Percentiles rank a stretch among this genome's conserved stretches.
Conservation (phyloP, 2,113 vertebrate genomes). For the Mungos mungo region DNA sequence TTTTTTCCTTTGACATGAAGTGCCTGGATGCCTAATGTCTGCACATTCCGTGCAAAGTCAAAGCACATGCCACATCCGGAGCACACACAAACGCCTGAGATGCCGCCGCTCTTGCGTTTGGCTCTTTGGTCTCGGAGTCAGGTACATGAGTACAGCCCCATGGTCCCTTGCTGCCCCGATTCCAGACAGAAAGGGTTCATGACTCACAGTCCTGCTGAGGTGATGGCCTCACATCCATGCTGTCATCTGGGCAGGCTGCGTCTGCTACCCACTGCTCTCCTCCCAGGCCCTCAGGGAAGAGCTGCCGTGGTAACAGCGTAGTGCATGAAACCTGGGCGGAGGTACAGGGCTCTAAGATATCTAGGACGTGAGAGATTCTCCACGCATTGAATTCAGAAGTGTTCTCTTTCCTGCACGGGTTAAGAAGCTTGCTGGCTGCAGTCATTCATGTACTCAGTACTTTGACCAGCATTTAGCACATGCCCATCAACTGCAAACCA, state of each 20-base stretch:
- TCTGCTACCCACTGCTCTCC: not conserved
- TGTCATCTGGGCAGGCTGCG: not conserved
- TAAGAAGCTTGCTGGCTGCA: not conserved
- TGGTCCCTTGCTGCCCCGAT: not conserved
- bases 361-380: not conserved
- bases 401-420: not conserved
- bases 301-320: accelerated
- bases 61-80: not conserved
- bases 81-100: not conserved
- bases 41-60: not conserved
- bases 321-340: not conserved
- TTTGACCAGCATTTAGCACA: not conserved
- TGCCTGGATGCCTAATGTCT: not conserved
- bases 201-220: not conserved
- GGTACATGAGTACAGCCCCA: not conserved
- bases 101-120: not conserved
- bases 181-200: not conserved
- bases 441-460: not conserved
- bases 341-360: not conserved
- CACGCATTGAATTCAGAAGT: not conserved
- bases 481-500: not conserved
- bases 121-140: not conserved
- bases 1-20: not conserved
- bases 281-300: not conserved
- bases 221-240: not conserved